Conservation (phyloP, 2,888 invertebrate genomes). For the Chymomyza caudatula region DNA sequence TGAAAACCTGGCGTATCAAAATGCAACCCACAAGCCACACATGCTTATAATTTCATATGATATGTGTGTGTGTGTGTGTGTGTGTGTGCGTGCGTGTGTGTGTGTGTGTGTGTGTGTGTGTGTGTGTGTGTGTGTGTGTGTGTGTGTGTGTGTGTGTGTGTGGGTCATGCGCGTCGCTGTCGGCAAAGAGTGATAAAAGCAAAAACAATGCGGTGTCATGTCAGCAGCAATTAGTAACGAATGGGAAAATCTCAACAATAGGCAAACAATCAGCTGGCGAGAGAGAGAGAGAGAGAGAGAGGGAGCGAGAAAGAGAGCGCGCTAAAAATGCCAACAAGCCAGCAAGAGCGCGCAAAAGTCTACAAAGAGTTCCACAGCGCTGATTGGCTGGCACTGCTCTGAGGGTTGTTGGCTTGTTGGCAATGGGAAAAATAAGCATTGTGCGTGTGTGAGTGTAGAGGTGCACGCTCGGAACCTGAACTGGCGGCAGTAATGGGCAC, state of each 20-base stretch:
- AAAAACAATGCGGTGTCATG: conserved; percentile 52
- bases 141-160: conserved; percentile 13
- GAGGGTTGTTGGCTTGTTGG: conserved; percentile 29
- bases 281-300: conserved; percentile 10
- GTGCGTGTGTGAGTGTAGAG: conserved; percentile 38
- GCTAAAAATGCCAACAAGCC: not conserved
- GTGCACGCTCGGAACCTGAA: conserved; percentile 22
- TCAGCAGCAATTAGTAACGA: conserved; percentile 68
- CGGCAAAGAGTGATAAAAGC: conserved; percentile 27
- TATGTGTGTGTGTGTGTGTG: conserved; percentile 2
- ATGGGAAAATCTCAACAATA: conserved; percentile 53
- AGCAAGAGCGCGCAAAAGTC: conserved; percentile 9
- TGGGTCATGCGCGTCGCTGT: conserved; percentile 4
- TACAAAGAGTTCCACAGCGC: conserved; percentile 46
- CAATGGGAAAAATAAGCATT: conserved; percentile 27
- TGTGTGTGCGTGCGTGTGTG: conserved; percentile 5
- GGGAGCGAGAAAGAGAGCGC: conserved; percentile 25
- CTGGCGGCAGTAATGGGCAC: conserved; percentile 4
- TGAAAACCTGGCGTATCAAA: conserved; percentile 66
- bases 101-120: conserved; percentile 2
- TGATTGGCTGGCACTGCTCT: conserved; percentile 19
- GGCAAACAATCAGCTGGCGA: not conserved
- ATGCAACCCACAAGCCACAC: conserved; percentile 61
- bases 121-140: no score
- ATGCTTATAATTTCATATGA: not conserved